Base-by-base conservation (phyloP, 2,888 invertebrate genomes). In the Galerucella nymphaeae region DNA sequence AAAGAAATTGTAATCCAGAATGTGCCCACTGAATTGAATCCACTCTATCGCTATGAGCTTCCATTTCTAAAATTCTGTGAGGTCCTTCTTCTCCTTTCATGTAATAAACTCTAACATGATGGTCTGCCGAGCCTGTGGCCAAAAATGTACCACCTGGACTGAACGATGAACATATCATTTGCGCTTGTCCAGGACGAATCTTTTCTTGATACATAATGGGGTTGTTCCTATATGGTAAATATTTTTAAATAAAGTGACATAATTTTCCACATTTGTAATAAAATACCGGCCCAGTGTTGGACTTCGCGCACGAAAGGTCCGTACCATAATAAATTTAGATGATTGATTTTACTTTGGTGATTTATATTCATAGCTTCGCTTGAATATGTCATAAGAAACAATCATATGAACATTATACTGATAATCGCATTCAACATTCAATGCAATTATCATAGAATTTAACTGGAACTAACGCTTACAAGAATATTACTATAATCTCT, bases 1-100 rank as follows among this genome's bases (percentile, higher is more conserved):
- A 97, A 73, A 98, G 92, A 86, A 99, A 98, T 75, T 93, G 90
- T 68, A 97, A 89, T 0, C 95, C 95, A 57, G 89, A 89, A 86
- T 97, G 96, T 55, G 97, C 94, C 96, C 99, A 99, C 81, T 96
- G 94, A 67, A 99, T 94, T 70, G 96, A 96, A 88, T 99, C 98
- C 38, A 99, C 98, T 1, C 96, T 92, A 86, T 98, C 98, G 1
- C 90, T 88, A 85, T 97, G 97, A n/a, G 92, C 92, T 76, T 94
- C 93, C 45, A 91, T 90, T 87, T 96, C 94, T 65, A 93, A 86
- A 73, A 94, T 90, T 76, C 92, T 88, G 80, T 94, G 92, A 0
- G 96, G 96, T 0, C 93, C 93, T 82, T 93, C 93, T 30, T 93
- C 91, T 0, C 91, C 91, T 58, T 89, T 87, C 90, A 96, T 92